A percentile compares a stretch with the other conserved stretches of the same genome.
Evolutionary conservation across 2,888 invertebrate species (phyloP).

Genomic region (Metallyticus violacea): DNA sequence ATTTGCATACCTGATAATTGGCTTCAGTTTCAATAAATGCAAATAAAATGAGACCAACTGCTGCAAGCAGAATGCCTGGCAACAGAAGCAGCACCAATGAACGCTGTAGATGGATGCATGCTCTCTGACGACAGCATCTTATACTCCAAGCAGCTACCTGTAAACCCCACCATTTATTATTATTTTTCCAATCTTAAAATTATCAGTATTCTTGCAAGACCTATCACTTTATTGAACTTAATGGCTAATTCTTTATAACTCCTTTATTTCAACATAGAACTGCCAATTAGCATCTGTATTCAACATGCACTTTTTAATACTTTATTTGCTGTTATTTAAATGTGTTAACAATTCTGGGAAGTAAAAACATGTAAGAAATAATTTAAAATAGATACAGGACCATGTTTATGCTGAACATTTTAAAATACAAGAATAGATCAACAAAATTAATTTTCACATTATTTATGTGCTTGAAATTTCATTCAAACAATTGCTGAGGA

Average conservation of each 20-base stretch:
- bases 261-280: too few species aligned
- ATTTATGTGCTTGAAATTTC: too few species aligned
- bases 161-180: not conserved
- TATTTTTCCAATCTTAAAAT: not conserved
- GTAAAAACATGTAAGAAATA: too few species aligned
- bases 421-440: not conserved
- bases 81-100: slow-evolving; percentile 42
- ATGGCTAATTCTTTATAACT: not conserved
- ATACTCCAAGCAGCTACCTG: slow-evolving; percentile 32
- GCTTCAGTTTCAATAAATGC: slow-evolving; percentile 57
- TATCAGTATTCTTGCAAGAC: not conserved
- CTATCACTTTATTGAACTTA: not conserved
- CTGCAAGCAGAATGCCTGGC: slow-evolving; percentile 52
- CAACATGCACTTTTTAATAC: not conserved
- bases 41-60: slow-evolving; percentile 52
- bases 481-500: too few species aligned
- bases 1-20: slow-evolving; percentile 50
- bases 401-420: not conserved
- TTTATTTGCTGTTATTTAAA: not conserved
- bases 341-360: not conserved
- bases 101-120: slow-evolving; percentile 41
- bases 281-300: not conserved
- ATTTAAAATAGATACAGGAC: too few species aligned
- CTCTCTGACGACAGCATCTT: slow-evolving; percentile 38
- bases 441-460: not conserved